Base-by-base conservation (phyloP, 2,888 invertebrate genomes). In the Theretra japonica region DNA sequence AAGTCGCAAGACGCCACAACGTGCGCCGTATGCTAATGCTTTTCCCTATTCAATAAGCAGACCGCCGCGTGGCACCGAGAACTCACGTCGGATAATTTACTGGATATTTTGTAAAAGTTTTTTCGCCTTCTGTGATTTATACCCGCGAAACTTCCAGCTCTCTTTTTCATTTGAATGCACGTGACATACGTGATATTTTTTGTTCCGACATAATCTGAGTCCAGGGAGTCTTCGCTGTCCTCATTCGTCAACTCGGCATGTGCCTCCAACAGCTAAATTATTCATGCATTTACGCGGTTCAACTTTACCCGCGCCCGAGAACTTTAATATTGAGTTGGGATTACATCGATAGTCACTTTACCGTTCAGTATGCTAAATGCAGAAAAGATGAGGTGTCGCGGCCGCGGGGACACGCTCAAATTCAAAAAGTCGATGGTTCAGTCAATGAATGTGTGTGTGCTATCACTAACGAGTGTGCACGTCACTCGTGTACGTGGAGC, bases 81-180 rank as follows among this genome's bases (percentile, higher is more conserved):
- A 92, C 92, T 93, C 94, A 93, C 94, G 94, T 93, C 93, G 92
- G 93, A 94, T 94, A 94, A 94, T 94, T 94, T 94, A 93, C 94
- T 94, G 93, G 93, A 93, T 94, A 94, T 94, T 94, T 94, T 94
- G 94, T 94, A 93, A 93, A 94, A 94, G 89, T 94, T 94, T 94
- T 94, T 94, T 93, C 92, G 90, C 91, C 92, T 88, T 92, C 93
- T 89, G 94, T 94, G 94, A 94, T 94, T 94, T 94, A 94, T 94
- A 91, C 90, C 90, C 92, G 91, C 89, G 89, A 93, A 94, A 94
- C 93, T 94, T 92, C 90, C 85, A 92, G 92, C 91, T 91, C 92
- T 92, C 91, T 92, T 94, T 93, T 94, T 93, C 93, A 94, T 94
- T 94, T 94, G 92, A 92, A 94, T 93, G 92, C 94, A 90, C 93